Percentiles rank a stretch among this genome's conserved stretches.
phyloP scores from a whole-genome alignment of 2,113 vertebrate genomes.

The Serilophus lunatus region DNA sequence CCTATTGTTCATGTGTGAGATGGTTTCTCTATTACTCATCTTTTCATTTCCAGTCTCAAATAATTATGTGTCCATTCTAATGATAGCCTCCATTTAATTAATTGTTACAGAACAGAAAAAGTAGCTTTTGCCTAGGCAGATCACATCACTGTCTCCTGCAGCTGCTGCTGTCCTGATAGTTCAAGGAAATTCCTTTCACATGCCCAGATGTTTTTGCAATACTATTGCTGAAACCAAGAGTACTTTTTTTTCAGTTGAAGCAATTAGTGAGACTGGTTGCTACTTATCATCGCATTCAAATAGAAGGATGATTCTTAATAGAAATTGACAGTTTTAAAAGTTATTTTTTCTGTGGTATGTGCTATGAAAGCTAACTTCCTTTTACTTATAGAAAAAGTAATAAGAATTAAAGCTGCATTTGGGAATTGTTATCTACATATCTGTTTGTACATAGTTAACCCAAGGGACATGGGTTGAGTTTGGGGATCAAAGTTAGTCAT shows the following conservation, averaged over 20 bases:
- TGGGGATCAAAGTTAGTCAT: slow-evolving; percentile 8
- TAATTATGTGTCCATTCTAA: not conserved
- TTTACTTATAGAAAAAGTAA: not conserved
- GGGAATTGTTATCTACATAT: not conserved
- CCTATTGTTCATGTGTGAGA: not conserved
- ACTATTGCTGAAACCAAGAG: not conserved
- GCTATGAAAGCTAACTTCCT: not conserved
- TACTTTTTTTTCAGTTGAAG: not conserved
- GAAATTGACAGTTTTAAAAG: not conserved
- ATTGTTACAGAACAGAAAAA: not conserved
- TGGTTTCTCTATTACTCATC: not conserved
- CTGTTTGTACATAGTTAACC: slow-evolving; percentile 39
- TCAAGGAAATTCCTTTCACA: not conserved
- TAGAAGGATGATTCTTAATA: not conserved
- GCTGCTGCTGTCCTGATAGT: not conserved
- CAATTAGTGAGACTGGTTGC: not conserved
- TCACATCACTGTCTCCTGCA: not conserved
- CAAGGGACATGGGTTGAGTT: not conserved
- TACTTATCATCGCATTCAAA: not conserved
- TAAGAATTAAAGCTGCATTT: not conserved
- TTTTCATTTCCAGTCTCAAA: not conserved
- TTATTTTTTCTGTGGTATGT: not conserved
- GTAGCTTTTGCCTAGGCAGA: not conserved
- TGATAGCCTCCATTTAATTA: not conserved
- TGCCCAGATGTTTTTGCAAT: not conserved